Conservation (phyloP, 2,113 vertebrate genomes). For the Galeopterus variegatus region DNA sequence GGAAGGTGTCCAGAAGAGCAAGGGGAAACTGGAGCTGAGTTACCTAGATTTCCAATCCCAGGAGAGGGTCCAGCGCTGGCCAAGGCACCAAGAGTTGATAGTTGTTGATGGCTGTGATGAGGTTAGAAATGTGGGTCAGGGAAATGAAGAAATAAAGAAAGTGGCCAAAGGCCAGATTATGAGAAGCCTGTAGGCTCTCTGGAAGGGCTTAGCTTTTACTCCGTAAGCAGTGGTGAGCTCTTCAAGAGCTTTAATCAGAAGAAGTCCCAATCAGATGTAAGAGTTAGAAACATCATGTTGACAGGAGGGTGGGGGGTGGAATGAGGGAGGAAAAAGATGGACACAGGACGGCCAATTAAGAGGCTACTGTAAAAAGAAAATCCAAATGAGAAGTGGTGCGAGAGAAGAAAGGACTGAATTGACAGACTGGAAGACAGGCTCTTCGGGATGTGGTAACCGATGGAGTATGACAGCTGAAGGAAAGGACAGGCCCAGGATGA, state of each 20-base stretch:
- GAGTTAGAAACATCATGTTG: background rate
- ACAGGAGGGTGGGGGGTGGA: background rate
- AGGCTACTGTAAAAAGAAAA: background rate
- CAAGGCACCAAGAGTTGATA: background rate
- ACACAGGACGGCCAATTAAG: background rate
- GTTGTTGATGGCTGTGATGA: background rate
- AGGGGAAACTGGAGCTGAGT: background rate
- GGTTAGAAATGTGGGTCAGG: background rate
- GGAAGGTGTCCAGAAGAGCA: background rate
- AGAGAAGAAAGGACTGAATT: background rate
- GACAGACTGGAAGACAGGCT: background rate
- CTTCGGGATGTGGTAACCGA: background rate
- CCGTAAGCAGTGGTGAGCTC: background rate
- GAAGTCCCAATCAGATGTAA: background rate
- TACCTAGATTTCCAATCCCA: background rate
- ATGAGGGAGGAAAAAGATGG: background rate
- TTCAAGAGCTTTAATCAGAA: background rate
- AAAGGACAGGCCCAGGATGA: constrained; percentile 10
- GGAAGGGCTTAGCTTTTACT: background rate
- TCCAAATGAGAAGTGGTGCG: background rate
- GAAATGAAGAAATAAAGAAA: background rate
- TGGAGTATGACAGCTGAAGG: background rate
- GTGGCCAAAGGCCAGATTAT: background rate
- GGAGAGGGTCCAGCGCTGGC: background rate
- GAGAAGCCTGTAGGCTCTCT: background rate